Percentiles rank a stretch among this genome's conserved stretches.
phyloP scores from a whole-genome alignment of 2,797 vertebrate species.

The Dromococcyx pavoninus region DNA sequence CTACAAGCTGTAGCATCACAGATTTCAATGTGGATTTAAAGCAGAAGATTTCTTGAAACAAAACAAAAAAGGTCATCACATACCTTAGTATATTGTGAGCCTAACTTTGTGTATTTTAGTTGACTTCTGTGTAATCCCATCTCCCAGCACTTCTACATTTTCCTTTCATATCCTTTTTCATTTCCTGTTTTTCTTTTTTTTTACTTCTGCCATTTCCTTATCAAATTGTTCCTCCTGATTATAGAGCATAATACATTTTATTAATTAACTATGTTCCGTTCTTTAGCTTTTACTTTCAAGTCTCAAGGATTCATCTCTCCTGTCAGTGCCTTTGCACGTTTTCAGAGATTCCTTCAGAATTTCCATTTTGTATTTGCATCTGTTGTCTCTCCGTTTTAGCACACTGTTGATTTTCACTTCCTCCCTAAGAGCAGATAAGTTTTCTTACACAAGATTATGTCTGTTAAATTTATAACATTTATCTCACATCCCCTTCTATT shows the following conservation, averaged over 20 bases:
- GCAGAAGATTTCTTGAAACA: not conserved
- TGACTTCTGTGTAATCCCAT: not conserved
- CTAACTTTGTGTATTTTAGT: not conserved
- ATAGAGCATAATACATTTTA: not conserved
- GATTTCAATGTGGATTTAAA: not conserved
- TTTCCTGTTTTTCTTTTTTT: constrained; percentile 21
- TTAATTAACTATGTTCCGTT: not conserved
- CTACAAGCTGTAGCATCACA: not conserved
- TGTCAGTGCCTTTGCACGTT: not conserved
- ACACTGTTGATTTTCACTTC: constrained; percentile 45
- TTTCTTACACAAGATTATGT: not conserved
- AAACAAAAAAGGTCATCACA: not conserved
- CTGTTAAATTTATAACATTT: not conserved
- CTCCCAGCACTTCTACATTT: constrained; percentile 49
- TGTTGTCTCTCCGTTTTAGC: not conserved
- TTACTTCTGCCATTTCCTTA: not conserved
- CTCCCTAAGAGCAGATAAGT: not conserved
- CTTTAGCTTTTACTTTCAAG: constrained; percentile 2
- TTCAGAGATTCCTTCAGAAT: not conserved
- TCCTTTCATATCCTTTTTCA: constrained; percentile 63
- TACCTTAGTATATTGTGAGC: not conserved
- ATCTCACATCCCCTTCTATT: not conserved
- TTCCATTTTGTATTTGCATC: constrained; percentile 24
- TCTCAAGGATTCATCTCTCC: not conserved
- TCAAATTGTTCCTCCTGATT: not conserved